Evolutionary conservation across 2,888 invertebrate species (phyloP).

Genomic region (Orgyia antiqua): DNA sequence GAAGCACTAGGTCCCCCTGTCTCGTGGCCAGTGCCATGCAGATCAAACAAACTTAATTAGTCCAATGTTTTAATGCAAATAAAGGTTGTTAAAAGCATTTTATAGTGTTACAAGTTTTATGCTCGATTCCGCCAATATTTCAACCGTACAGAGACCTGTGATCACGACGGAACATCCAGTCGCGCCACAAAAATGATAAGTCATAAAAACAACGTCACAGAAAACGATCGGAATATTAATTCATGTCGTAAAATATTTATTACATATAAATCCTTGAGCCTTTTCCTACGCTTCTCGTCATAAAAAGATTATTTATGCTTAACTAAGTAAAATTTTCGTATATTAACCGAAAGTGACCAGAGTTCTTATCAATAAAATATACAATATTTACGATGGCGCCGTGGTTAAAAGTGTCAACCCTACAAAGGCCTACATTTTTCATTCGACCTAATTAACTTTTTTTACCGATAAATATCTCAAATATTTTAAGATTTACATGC

Average conservation of each 20-base stretch:
- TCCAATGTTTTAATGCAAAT: slow-evolving; percentile 61
- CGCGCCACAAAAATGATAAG: slow-evolving; percentile 75
- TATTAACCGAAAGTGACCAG: slow-evolving; percentile 66
- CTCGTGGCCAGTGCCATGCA: no score
- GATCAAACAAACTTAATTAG: slow-evolving; percentile 56
- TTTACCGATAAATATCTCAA: slow-evolving; percentile 12
- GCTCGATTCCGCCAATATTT: slow-evolving; percentile 61
- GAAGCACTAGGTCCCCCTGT: no score
- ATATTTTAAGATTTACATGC: slow-evolving; percentile 1
- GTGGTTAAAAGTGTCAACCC: slow-evolving; percentile 41
- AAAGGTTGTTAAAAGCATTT: slow-evolving; percentile 64
- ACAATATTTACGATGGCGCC: slow-evolving; percentile 68
- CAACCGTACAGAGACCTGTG: slow-evolving; percentile 46
- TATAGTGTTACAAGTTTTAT: slow-evolving; percentile 66
- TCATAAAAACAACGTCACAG: slow-evolving; percentile 77
- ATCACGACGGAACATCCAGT: slow-evolving; percentile 46
- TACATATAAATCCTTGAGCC: slow-evolving; percentile 77
- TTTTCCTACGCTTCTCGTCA: slow-evolving; percentile 77
- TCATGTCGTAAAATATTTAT: slow-evolving; percentile 78
- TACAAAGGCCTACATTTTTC: slow-evolving; percentile 32
- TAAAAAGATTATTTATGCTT: slow-evolving; percentile 77
- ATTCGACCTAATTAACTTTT: slow-evolving; percentile 39
- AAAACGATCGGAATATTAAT: slow-evolving; percentile 78
- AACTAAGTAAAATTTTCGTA: slow-evolving; percentile 77
- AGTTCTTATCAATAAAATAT: slow-evolving; percentile 69